Conservation (phyloP, 2,113 vertebrate genomes). For the Lepisosteus osseus region DNA sequence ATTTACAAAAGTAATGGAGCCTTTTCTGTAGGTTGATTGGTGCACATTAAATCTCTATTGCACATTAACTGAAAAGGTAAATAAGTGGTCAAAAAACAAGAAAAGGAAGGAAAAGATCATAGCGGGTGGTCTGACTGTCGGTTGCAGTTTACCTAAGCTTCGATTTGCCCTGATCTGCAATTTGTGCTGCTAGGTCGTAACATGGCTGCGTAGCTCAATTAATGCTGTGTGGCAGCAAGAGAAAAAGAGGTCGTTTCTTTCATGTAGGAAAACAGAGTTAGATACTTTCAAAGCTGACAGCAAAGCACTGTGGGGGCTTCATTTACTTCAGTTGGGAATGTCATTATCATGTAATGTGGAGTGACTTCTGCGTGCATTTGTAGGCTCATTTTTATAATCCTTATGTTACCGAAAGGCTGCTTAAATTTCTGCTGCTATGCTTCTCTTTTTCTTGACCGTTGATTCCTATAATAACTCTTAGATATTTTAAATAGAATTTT, state of each 20-base stretch:
- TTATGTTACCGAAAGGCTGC: slow-evolving; percentile 24
- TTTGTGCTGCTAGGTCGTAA: slow-evolving; percentile 44
- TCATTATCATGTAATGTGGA: slow-evolving; percentile 63
- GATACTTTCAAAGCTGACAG: slow-evolving; percentile 78
- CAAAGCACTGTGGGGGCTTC: slow-evolving; percentile 73
- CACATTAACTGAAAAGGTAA: too few species aligned
- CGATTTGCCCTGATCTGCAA: slow-evolving; percentile 33
- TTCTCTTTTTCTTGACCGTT: slow-evolving; percentile 7
- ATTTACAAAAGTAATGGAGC: too few species aligned
- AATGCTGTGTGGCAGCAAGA: slow-evolving; percentile 66
- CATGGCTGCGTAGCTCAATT: slow-evolving; percentile 65
- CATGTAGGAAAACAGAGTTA: slow-evolving; percentile 72
- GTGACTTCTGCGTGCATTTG: slow-evolving; percentile 48
- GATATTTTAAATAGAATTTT: background rate
- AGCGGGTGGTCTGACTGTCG: background rate
- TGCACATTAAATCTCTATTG: too few species aligned
- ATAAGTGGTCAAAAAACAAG: too few species aligned
- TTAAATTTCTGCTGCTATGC: slow-evolving; percentile 15
- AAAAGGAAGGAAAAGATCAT: background rate
- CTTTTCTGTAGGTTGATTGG: too few species aligned
- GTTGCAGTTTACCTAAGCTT: slow-evolving; percentile 6
- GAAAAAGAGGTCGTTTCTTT: slow-evolving; percentile 58
- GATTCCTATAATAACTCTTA: background rate
- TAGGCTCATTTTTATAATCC: slow-evolving; percentile 42
- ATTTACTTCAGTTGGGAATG: slow-evolving; percentile 69